Evolutionary conservation across 2,797 vertebrate species (phyloP).

Genomic region (Danio choprae): DNA sequence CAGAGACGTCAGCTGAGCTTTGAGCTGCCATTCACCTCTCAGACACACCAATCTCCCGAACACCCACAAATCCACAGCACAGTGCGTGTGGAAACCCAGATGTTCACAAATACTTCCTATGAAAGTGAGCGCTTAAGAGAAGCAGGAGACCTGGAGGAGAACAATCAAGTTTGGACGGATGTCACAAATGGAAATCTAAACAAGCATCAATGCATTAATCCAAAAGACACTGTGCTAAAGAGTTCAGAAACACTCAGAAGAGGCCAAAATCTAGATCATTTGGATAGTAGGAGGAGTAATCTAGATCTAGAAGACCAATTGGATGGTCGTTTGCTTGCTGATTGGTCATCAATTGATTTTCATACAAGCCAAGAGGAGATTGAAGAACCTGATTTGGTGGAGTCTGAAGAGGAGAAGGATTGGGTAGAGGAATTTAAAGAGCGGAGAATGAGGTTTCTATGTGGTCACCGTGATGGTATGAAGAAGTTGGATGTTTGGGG

Average conservation of each 20-base stretch:
- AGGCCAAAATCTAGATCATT: neutral
- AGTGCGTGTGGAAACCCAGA: neutral
- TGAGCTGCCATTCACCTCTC: slow-evolving; percentile 29
- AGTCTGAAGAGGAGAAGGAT: slow-evolving; percentile 26
- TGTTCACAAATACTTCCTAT: neutral
- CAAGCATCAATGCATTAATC: neutral
- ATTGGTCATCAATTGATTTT: neutral
- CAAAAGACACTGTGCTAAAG: neutral
- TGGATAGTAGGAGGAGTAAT: neutral
- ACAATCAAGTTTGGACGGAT: neutral
- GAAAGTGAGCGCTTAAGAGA: neutral
- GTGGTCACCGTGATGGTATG: neutral
- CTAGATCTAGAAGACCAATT: neutral
- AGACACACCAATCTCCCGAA: slow-evolving; percentile 15
- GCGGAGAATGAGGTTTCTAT: slow-evolving; percentile 45
- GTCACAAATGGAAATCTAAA: neutral
- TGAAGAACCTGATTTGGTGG: neutral
- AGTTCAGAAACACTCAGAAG: neutral
- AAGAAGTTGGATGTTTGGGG: slow-evolving; percentile 12
- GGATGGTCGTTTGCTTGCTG: neutral
- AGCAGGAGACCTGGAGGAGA: neutral
- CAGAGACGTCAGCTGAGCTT: slow-evolving; percentile 42
- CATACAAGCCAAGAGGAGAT: neutral
- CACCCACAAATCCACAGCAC: too few relatives aligned
- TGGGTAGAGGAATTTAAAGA: slow-evolving; percentile 37